Conservation (phyloP, 1,140 invertebrate genomes). For the Hycleus cichorii region DNA sequence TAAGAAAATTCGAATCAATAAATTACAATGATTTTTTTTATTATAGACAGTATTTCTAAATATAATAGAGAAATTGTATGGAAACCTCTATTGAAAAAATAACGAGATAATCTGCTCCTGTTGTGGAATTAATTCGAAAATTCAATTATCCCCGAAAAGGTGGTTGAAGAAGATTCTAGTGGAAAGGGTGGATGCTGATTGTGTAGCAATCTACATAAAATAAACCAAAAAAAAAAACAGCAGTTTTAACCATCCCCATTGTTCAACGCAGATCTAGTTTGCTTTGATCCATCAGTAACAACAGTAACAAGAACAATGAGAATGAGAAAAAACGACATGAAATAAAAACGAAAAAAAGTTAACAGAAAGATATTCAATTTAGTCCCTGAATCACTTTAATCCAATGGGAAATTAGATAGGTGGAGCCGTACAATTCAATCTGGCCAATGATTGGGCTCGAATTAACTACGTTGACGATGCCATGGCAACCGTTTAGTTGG, state of each 20-base stretch:
- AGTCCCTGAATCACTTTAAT: constrained; percentile 39
- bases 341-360: constrained; percentile 33
- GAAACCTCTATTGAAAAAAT: not conserved
- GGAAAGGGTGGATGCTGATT: too few relatives aligned
- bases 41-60: constrained; percentile 34
- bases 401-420: constrained; percentile 39
- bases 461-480: constrained; percentile 35
- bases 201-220: not conserved
- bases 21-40: constrained; percentile 38
- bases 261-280: not conserved
- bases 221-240: not conserved
- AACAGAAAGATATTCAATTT: constrained; percentile 44
- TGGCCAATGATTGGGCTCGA: constrained; percentile 36
- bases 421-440: constrained; percentile 30
- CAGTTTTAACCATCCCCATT: not conserved
- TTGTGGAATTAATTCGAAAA: constrained; percentile 10
- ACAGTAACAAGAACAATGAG: not conserved
- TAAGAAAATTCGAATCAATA: constrained; percentile 9
- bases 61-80: not conserved
- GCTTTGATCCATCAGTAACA: not conserved
- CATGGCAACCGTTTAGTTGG: constrained; percentile 39
- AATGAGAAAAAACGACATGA: not conserved
- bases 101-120: constrained; percentile 6
- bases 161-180: too few relatives aligned
- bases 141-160: constrained; percentile 1